Base-by-base conservation (phyloP, 2,797 vertebrate genomes). In the Mionectes olivaceus region DNA sequence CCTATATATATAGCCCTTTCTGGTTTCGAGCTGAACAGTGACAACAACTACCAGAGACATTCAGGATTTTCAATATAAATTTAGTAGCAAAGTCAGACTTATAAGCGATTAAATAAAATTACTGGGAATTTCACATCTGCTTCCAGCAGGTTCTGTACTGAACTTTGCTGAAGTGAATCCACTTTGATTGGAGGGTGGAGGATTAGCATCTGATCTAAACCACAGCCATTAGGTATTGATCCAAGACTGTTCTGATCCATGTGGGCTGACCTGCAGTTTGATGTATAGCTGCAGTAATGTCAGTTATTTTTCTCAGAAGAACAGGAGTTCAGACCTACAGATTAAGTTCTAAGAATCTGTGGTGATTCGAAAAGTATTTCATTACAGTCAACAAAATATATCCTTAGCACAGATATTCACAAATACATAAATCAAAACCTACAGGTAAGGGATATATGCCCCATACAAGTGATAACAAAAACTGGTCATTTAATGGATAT, bases 121-220 rank as follows among this genome's bases (percentile, higher is more conserved):
- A 14, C 7, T 32, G 61, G 11, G 18, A 84, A 68, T 46, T 83
- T 50, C 30, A n/a, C 4, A 57, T 13, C 11, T 74, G 7, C 18
- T 76, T 74, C n/a, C 19, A 65, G 15, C 5, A 79, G 5, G 9
- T 8, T 76, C 15, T 50, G 13, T 63, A 69, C 12, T 41, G 11
- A 87, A 60, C 18, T 47, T 35, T 19, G 7, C 6, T 71, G 17
- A 78, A 7, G 1, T n/a, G 37, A 75, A 73, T 49, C 8, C 10
- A 49, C 44, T 83, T 57, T 0, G 0, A 6, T 2, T 1, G 2
- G 19, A 86, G 6, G 8, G 5, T n/a, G 19, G 27, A 80, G 39
- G 32, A 87, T 61, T 60, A 86, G 22, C 19, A 80, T 8, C 10
- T 74, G 21, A 83, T 37, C 6, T 79, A 70, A 85, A 89, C 32